Evolutionary conservation across 64 coral and sea anemone species (phyloP).

Genomic region (Porites lutea): DNA sequence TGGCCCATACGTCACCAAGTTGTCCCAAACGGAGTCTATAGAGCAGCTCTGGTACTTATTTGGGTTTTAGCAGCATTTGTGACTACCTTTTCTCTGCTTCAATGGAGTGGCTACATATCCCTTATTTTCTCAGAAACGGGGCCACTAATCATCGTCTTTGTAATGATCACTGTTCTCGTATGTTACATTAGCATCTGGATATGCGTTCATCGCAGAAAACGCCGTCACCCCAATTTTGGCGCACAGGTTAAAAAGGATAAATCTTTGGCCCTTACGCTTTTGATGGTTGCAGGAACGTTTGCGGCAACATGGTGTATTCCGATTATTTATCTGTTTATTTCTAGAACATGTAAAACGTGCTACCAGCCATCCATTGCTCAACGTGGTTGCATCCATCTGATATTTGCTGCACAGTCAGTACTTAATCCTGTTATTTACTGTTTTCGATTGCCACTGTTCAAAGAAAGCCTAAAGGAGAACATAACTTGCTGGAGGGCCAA

Average conservation of each 20-base stretch:
- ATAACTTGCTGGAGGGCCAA: neutral
- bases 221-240: neutral
- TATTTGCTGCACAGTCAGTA: neutral
- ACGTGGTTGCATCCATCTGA: neutral
- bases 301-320: neutral
- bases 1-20: neutral
- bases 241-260: neutral
- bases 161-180: too few relatives aligned
- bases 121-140: neutral
- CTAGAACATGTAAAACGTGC: neutral
- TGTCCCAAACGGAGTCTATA: neutral
- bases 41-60: neutral
- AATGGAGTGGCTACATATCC: neutral
- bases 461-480: neutral
- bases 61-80: neutral
- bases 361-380: neutral
- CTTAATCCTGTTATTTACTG: slow-evolving; percentile 7
- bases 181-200: neutral
- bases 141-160: neutral
- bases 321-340: neutral
- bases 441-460: neutral
- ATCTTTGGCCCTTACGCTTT: neutral
- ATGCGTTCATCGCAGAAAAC: neutral
- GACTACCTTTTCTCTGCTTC: neutral
- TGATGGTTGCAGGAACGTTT: neutral